Evolutionary conservation across 2,113 vertebrate genomes (phyloP), one percentile per base, ranked within the genome.

Genomic region (Castor canadensis): DNA sequence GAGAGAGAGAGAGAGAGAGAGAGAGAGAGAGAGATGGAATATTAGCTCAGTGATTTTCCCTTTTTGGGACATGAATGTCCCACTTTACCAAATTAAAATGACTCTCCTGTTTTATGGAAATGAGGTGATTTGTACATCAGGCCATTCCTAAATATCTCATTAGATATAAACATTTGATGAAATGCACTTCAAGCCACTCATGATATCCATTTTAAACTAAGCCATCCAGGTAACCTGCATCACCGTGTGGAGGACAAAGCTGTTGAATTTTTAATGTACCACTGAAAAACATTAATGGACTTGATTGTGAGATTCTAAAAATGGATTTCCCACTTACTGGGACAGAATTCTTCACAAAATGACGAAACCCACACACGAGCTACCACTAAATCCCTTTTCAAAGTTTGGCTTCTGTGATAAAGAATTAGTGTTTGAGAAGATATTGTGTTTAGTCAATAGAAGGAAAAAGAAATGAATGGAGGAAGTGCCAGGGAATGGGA

Each of bases 101-200:
- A 88, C 77, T 94, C 45, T n/a, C 24, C 73, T 89, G 35, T 60
- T 77, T 95, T 89, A 71, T 40, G 79, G 71, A 95, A 67, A 92
- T 89, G 73, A 91, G n/a, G 35, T 83, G 75, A 92, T 90, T 96
- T 82, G 9, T 52, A 52, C 71, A 91, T 62, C 64, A 85, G 58
- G 38, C 38, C 45, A 93, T 93, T 93, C 56, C 43, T 93, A 92
- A 93, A 94, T 89, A 90, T 92, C 73, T 94, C 89, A 85, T 96
- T 97, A 96, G 82, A 81, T 87, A 79, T 32, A 91, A 97, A 95
- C 87, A 96, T 96, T 85, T 47, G 87, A 89, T 95, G 71, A 95
- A 84, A 97, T 26, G 56, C 11, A 84, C 87, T 96, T 93, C 47
- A 97, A 89, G 12, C 43, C 89, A 95, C 83, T 96, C 54, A 17